Percentiles rank a stretch among this genome's conserved stretches.
phyloP scores from a whole-genome alignment of 1,140 invertebrate genomes.

The Cephus cinctus region DNA sequence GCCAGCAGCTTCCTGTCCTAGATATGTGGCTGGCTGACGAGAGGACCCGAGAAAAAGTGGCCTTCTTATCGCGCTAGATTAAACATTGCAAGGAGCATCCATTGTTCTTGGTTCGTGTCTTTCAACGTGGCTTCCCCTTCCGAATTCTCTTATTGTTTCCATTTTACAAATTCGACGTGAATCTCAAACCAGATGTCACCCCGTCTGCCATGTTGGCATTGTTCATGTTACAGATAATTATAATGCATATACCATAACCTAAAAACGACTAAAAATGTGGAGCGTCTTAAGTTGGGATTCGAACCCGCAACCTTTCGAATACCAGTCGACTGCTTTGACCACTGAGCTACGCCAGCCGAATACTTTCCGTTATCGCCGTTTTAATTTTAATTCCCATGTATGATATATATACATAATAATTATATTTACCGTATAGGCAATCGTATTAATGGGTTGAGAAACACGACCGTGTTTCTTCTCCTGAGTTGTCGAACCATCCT shows the following conservation, averaged over 20 bases:
- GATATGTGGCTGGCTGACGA: conserved; percentile 26
- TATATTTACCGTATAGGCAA: conserved; percentile 56
- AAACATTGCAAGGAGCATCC: no score
- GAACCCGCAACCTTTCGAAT: no score
- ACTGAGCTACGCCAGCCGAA: no score
- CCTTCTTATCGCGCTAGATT: no score
- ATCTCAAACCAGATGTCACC: no score
- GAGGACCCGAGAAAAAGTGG: conserved; percentile 24
- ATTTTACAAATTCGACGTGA: conserved; percentile 4
- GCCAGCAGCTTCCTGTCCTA: conserved; percentile 29
- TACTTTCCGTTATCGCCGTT: no score
- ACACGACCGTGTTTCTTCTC: conserved; percentile 53
- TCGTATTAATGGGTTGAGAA: conserved; percentile 56
- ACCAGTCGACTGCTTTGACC: no score
- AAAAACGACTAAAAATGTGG: background rate
- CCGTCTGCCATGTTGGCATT: conserved; percentile 7
- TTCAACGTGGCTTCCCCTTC: no score
- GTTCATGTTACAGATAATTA: background rate
- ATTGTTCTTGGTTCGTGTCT: no score
- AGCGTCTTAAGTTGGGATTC: no score
- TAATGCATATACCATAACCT: background rate
- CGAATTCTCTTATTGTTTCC: background rate
- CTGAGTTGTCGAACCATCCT: conserved; percentile 50
- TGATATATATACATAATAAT: no score
- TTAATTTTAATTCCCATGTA: no score